Base-by-base conservation (phyloP, 2,797 vertebrate genomes). In the Cirrhinus mrigala region DNA sequence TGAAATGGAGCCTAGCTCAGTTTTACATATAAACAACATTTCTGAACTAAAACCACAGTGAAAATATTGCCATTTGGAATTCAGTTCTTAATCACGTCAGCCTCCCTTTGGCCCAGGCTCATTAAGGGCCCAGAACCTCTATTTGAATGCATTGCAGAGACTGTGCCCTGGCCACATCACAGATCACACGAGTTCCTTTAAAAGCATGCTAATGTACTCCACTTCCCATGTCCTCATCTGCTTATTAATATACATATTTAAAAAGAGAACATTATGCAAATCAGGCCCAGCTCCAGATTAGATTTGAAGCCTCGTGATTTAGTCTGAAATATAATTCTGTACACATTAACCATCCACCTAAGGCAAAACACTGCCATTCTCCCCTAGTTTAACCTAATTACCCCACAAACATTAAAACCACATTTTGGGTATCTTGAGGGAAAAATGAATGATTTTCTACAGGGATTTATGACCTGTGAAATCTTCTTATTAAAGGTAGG, bases 181-280 rank as follows among this genome's bases (percentile, higher is more conserved):
- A 74, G 68, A 85, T 85, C 83, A 79, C 82, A 88, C 46, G n/a
- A 58, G 85, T 74, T 81, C 50, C 66, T 85, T 92, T 93, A 87
- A 93, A 92, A 86, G 90, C 91, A 91, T 91, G 90, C 88, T 90
- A 90, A 92, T 92, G 77, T 76, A 83, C 75, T 87, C 84, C 82
- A 89, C 89, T 82, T 91, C 89, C 89, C 82, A 78, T 86, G 86
- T 86, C 85, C 79, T 88, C 84, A 90, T 76, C 82, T 87, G 86
- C 90, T 91, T 90, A 93, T 94, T 92, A 93, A 92, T 93, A 92
- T 93, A 92, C 91, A 93, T 94, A 91, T 93, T 93, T 91, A 88
- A 91, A 92, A 92, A 91, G 88, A 87, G 90, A 92, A 90, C 90
- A 92, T 94, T 93, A 94, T 93, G 93, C 88, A 93, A 94, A 93